Conservation (phyloP, 1,140 invertebrate species). For the Dysdera silvatica region DNA sequence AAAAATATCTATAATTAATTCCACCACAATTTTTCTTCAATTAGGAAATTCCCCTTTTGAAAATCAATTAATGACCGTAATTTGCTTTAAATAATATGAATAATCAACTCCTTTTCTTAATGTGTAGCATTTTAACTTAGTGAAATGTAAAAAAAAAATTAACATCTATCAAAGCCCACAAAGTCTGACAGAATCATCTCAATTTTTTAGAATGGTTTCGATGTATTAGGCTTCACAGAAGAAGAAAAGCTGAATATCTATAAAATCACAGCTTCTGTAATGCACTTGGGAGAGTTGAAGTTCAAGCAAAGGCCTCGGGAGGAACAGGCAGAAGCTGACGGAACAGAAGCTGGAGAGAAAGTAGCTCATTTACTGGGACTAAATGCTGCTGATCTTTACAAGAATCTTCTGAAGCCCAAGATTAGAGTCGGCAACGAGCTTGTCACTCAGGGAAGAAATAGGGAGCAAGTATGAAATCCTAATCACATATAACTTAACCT, state of each 20-base stretch:
- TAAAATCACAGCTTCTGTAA: constrained; percentile 53
- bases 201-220: constrained; percentile 49
- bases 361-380: constrained; percentile 53
- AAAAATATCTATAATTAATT: no score
- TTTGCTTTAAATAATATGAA: no score
- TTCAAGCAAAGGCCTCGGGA: constrained; percentile 57
- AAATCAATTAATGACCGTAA: no score
- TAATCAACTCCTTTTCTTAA: no score
- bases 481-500: no score
- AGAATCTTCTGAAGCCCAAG: constrained; percentile 53
- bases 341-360: constrained; percentile 53
- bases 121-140: no score
- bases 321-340: constrained; percentile 59
- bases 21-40: no score
- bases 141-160: no score
- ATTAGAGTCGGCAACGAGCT: constrained; percentile 54
- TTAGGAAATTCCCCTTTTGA: no score
- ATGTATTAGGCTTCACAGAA: constrained; percentile 52
- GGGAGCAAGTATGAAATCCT: constrained; percentile 49
- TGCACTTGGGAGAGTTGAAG: constrained; percentile 56
- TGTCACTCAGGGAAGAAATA: constrained; percentile 56
- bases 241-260: constrained; percentile 55
- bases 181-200: no score
- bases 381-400: constrained; percentile 52
- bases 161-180: no score